Evolutionary conservation across 2,888 invertebrate genomes (phyloP), one percentile per base, ranked within the genome.

Genomic region (Ormyrus nitidulus): DNA sequence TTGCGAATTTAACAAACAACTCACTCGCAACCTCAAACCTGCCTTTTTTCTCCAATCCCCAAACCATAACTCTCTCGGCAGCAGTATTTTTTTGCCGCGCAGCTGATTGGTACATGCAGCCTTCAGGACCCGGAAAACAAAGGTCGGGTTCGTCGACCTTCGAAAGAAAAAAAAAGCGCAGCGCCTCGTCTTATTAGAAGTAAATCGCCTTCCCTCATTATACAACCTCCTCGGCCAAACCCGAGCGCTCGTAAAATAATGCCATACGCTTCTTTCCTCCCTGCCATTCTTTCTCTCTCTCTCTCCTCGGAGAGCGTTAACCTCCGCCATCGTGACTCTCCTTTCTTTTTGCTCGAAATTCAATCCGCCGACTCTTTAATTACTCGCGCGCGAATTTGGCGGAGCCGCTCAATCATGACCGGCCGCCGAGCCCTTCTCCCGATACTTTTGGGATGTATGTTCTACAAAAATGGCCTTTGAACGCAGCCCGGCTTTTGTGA

Each of bases 151-250:
- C 34, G 34, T 34, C 34, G 34, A 34, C 34, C 34, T 34, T 34
- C 34, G 34, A 34, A 34, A 34, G 0, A 3, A 4, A 34, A 34
- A 34, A 19, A 89, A 88, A 88, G 88, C 86, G 86, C 88, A 86
- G 86, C 87, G 85, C 86, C 87, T 88, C 87, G 87, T 88, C 88
- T 88, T 89, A 89, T 89, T 89, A 89, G 88, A 86, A 87, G 87
- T 87, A 87, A 89, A 89, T 88, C 86, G 87, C 66, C n/a, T 88
- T 87, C 88, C 85, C 88, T 88, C 87, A 87, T 89, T 88, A 88
- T 81, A 82, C 79, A n/a, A 13, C 81, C 74, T 51, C 72, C 9
- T 56, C 56, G 56, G 66, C n/a, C 46, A 11, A 65, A 64, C 73
- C 48, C 51, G 51, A 53, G 49, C 61, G 54, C 7, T 6, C 9